Evolutionary conservation across 2,888 invertebrate genomes (phyloP), one percentile per base, ranked within the genome.

Genomic region (Drosophila putrida): DNA sequence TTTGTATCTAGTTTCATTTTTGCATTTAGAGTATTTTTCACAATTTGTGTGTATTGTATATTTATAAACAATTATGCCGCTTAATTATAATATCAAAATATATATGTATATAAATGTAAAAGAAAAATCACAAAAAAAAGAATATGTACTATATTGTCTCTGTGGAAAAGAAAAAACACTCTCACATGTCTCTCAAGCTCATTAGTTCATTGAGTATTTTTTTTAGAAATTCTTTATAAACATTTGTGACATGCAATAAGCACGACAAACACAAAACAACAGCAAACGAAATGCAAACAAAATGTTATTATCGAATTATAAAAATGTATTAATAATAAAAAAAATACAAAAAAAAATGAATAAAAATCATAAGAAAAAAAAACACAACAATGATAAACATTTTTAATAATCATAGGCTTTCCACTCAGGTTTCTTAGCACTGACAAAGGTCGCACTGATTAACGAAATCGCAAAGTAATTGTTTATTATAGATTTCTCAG

Each of bases 161-260:
- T 64, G 65, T 71, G 69, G 60, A 61, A 57, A 33, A 39, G 28
- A 44, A 54, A 59, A 36, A 51, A 59, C 20, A 73, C 79, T 75
- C 90, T 85, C 90, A 89, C 90, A 89, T 89, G 85, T 89, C 88
- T 85, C 89, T 89, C 89, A 89, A 77, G 67, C 90, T 85, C 86
- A 88, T 28, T 71, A 62, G 59, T 73, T 73, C 65, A 69, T 78
- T 79, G 82, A 88, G 88, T 76, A 68, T 64, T 77, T 66, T 63
- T 62, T 57, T 63, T 59, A 60, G 60, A 64, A 78, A 78, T 79
- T 64, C 58, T 68, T 55, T 66, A 81, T 68, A 80, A 83, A 80
- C 78, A 77, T 79, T 76, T 77, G 71, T 63, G 60, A 67, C 55
- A 64, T 50, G 35, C 50, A 61, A 58, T 46, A 61, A 28, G 31